Base-by-base conservation (phyloP, 2,888 invertebrate species). In the Drosophila ochracea region DNA sequence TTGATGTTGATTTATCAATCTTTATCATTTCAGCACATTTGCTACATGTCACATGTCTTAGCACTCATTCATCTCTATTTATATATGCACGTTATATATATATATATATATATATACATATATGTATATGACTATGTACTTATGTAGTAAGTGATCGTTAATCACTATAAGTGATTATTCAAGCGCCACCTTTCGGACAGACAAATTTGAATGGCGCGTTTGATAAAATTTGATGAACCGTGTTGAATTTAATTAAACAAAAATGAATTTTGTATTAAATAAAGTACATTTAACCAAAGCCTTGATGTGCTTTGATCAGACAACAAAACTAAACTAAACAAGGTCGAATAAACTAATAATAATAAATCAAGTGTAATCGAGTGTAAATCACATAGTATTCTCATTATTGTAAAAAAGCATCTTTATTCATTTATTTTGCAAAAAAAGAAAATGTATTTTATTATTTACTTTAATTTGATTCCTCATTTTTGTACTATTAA, bases 41-140 rank as follows among this genome's bases (percentile, higher is more conserved):
- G 41, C 49, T 57, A 55, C 62, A 59, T 49, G 58, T 30, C 49
- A 72, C 67, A 52, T 4, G 35, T 35, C 54, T 61, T 73, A 41
- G 57, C 53, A 73, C 47, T 52, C 57, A 49, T 16, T 60, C 19
- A 50, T 30, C 55, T 57, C 31, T 35, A 43, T 2, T 4, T 11
- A 21, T 43, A 43, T 21, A n/a, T 4, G 33, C 33, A 11, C 4
- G 11, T 33, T 35, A 41, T n/a, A 10, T n/a, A n/a, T 11, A 43
- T 21, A 6, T 25, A 25, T 6, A 43, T 43, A 6, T 33, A 39
- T n/a, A 9, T n/a, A n/a, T 11, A 21, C 11, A 6, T n/a, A n/a
- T 4, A 6, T 4, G 50, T 9, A 10, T 28, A 41, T 19, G 10
- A 6, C n/a, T 50, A 25, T 37, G 25, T 11, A 28, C 13, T 61